These are phyloP conservation scores for Sciaenops ocellatus DNA, from an alignment of 2,797 vertebrate genomes.

Conservation along the genomic window DNA sequence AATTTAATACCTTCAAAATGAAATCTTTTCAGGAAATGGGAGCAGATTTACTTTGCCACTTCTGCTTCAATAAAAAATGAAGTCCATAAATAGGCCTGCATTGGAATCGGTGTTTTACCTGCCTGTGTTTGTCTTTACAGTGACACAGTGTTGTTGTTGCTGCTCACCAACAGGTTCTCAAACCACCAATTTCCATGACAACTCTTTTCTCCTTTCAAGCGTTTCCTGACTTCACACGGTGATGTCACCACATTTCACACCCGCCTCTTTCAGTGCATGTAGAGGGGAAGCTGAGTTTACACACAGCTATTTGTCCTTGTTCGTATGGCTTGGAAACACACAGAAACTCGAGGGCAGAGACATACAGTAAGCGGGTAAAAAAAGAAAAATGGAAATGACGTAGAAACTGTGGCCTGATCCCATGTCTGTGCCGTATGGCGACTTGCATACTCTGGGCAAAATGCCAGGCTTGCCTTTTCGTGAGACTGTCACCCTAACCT, in stretches of 20 bases:
- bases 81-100: background rate
- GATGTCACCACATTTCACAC: conserved; percentile 57
- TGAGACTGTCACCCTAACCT: conserved; percentile 34
- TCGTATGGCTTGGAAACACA: background rate
- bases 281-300: conserved; percentile 28
- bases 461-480: conserved; percentile 30
- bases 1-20: conserved; percentile 1
- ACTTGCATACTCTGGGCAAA: conserved; percentile 23
- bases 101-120: background rate
- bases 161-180: background rate
- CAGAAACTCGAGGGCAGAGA: background rate
- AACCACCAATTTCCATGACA: conserved; percentile 54
- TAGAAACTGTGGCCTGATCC: conserved; percentile 38
- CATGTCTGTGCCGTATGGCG: conserved; percentile 27
- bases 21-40: conserved; percentile 4
- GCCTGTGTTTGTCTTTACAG: background rate
- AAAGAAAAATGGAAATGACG: background rate
- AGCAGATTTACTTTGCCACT: background rate
- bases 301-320: background rate
- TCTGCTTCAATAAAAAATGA: background rate
- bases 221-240: conserved; percentile 50
- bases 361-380: background rate
- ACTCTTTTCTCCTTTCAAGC: conserved; percentile 19
- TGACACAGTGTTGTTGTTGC: background rate
- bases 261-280: background rate